These are phyloP conservation scores for Microplitis demolitor DNA, from an alignment of 1,140 invertebrate genomes.

Conservation along the genomic window DNA sequence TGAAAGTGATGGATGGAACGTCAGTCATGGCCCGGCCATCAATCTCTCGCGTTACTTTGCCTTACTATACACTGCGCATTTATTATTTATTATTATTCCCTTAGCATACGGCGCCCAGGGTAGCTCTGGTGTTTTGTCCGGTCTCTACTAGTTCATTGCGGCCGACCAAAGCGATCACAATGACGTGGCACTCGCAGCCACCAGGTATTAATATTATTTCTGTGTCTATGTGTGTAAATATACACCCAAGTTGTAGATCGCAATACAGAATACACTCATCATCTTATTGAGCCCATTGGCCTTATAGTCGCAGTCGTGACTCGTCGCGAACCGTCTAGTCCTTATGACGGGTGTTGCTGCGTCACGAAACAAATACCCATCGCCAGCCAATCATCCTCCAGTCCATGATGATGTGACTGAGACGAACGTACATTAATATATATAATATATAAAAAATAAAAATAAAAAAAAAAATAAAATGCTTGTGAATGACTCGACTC, in stretches of 20 bases:
- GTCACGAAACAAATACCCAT: conserved; percentile 58
- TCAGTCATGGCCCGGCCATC: conserved; percentile 60
- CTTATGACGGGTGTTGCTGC: conserved; percentile 42
- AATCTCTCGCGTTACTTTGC: conserved; percentile 45
- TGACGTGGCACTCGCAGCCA: conserved; percentile 49
- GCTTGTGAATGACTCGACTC: conserved; percentile 45
- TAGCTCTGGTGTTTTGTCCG: conserved; percentile 25
- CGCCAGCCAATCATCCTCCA: conserved; percentile 46
- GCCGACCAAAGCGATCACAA: conserved; percentile 20
- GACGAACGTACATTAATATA: background rate
- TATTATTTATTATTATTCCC: conserved; percentile 59
- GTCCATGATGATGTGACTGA: conserved; percentile 42
- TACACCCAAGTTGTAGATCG: background rate
- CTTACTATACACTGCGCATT: conserved; percentile 35
- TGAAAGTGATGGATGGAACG: conserved; percentile 60
- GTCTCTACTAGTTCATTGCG: background rate
- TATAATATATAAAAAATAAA: background rate
- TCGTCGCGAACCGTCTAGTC: conserved; percentile 16
- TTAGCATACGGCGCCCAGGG: conserved; percentile 39
- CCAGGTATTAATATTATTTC: background rate
- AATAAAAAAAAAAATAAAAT: conserved; percentile 1
- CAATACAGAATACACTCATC: conserved; percentile 2
- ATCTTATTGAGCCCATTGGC: conserved; percentile 32
- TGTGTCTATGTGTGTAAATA: no score
- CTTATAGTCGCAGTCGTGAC: conserved; percentile 25